Evolutionary conservation across 2,113 vertebrate species (phyloP).

Genomic region (Empidonax alnorum): DNA sequence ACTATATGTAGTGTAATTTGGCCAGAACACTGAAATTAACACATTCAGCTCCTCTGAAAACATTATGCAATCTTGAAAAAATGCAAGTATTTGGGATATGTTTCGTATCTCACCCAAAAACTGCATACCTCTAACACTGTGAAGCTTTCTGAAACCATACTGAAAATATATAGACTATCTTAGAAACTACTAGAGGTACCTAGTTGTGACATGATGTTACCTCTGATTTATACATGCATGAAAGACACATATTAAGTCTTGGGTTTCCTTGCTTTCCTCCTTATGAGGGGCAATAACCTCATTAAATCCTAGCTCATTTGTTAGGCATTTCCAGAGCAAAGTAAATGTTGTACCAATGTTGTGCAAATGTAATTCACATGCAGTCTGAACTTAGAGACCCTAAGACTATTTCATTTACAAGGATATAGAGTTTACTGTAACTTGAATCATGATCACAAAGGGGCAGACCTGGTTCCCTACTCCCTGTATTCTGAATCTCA

Average conservation of each 20-base stretch:
- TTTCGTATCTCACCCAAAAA: not conserved
- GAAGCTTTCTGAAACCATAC: not conserved
- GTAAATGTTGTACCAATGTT: conserved; percentile 38
- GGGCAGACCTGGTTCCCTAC: not conserved
- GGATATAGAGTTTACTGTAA: conserved; percentile 50
- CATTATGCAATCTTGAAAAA: not conserved
- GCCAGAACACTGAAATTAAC: not conserved
- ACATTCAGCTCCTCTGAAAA: not conserved
- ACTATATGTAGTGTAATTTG: not conserved
- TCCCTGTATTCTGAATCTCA: not conserved
- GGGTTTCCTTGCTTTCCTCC: not conserved
- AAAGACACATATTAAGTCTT: not conserved
- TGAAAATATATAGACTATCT: not conserved
- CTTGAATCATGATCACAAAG: not conserved
- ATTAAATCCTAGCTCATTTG: conserved; percentile 48
- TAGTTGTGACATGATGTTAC: not conserved
- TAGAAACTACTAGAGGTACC: not conserved
- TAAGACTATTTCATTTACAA: conserved; percentile 60
- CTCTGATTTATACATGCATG: not conserved
- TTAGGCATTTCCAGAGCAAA: conserved; percentile 54
- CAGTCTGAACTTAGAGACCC: conserved; percentile 35
- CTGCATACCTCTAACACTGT: not conserved
- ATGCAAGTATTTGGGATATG: not conserved
- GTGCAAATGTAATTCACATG: conserved; percentile 17
- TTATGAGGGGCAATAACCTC: not conserved